Base-by-base conservation (phyloP, 1,140 invertebrate genomes). In the Drosophila ambigua region DNA sequence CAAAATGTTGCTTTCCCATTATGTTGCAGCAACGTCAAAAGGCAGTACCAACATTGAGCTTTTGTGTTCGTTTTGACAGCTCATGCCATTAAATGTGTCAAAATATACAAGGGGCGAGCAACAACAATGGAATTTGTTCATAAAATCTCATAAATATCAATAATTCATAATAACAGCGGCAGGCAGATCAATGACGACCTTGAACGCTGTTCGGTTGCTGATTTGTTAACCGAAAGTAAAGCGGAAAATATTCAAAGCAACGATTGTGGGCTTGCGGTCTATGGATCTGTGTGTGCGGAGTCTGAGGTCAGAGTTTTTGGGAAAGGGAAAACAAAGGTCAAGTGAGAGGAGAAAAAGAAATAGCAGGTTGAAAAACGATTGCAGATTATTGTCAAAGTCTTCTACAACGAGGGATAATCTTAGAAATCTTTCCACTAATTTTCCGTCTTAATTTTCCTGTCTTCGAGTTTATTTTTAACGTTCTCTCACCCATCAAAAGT, bases 21-120 rank as follows among this genome's bases (percentile, higher is more conserved):
- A 35, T 35, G 31, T 11, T 28, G 26, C 5, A 52, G 71, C 71
- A 73, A 64, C 64, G 51, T 23, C 53, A 39, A 54, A 41, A 57
- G 26, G 41, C 31, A 20, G 11, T 43, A 73, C 24, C 58, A 54
- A 63, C 49, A 72, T 63, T 73, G 31, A 73, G 71, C 51, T 73
- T 72, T 57, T 74, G 60, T 73, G 69, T 74, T 73, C 74, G 72
- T 74, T 74, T 74, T 74, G 72, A 74, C 72, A 74, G 72, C 60
- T 65, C 35, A 58, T 65, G 72, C 61, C 52, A 55, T 72, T 72
- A 71, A 45, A 28, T 60, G 74, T 74, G 71, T 74, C 60, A 73
- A 74, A 58, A 57, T 52, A 46, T 52, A 16, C 41, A 24, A 45
- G 64, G 20, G 20, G 20, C 20, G 20, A 20, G 46, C 45, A 24